Base-by-base conservation (phyloP, 1,140 invertebrate genomes). In the Planococcus citri region DNA sequence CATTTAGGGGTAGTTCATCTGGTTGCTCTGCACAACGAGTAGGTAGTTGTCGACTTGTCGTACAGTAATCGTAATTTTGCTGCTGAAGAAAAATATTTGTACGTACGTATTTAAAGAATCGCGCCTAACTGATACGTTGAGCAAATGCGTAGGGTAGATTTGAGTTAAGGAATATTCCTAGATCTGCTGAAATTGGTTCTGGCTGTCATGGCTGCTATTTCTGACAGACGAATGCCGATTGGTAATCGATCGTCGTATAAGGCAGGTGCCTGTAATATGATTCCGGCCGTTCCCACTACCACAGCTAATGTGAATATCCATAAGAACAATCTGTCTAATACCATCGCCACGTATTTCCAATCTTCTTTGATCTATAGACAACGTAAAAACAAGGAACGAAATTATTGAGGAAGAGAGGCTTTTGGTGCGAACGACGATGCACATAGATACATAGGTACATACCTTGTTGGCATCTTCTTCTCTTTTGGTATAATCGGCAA, bases 321-420 rank as follows among this genome's bases (percentile, higher is more conserved):
- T 70, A 98, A 84, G 80, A 98, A 96, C 73, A 98, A 82, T 70
- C 95, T 85, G 81, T 98, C 95, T 76, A 98, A 83, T 58, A 98
- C 95, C 93, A 97, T 97, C 70, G 95, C 95, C 70, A 98, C 94
- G 80, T 96, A 98, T 77, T 97, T 97, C 96, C 96, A 98, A 81
- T 98, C 95, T 82, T 94, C 91, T 79, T 93, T 92, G 69, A 92
- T 90, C 89, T 91, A 75, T 21, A 76, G 75, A 71, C 6, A 61
- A 51, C 21, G 17, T 21, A 12, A 41, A 29, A 29, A 29, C 3
- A 3, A 24, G 24, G 3, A 64, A 24, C 10, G 6, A 21, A 64
- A 21, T 64, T 24, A n/a, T n/a, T n/a, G n/a, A n/a, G n/a, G n/a
- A n/a, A n/a, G n/a, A n/a, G n/a, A n/a, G n/a, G n/a, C 22, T 58